A percentile compares a stretch with the other conserved stretches of the same genome.
These are phyloP conservation scores for Gandaritis pyraliata DNA, from an alignment of 2,888 invertebrate species.

Conservation along the genomic window DNA sequence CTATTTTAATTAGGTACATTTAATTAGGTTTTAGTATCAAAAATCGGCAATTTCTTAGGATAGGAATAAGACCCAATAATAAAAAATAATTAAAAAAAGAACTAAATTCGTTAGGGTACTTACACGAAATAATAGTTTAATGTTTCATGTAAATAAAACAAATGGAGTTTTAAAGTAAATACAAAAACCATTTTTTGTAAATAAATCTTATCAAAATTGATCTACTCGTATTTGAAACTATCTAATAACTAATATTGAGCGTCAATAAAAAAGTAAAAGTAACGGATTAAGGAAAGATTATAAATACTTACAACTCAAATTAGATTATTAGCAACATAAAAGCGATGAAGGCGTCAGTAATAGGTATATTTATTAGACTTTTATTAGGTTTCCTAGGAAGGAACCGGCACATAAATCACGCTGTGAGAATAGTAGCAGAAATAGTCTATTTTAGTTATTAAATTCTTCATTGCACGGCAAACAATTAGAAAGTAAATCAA, in stretches of 20 bases:
- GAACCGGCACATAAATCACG: conserved; percentile 33
- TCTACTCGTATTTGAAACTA: too few species aligned
- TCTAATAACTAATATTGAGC: neutral
- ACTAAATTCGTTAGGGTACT: too few species aligned
- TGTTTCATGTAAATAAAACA: too few species aligned
- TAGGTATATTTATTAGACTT: conserved; percentile 28
- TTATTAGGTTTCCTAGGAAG: conserved; percentile 32
- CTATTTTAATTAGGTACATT: too few species aligned
- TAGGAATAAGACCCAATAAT: too few species aligned
- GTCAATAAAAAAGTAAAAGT: conserved; percentile 20
- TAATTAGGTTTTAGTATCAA: too few species aligned
- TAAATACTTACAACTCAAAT: conserved; percentile 26
- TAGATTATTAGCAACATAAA: conserved; percentile 26
- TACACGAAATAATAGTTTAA: too few species aligned
- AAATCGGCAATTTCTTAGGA: too few species aligned
- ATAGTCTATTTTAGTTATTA: conserved; percentile 2
- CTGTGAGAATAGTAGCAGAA: conserved; percentile 15
- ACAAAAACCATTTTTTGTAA: too few species aligned
- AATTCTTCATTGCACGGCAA: conserved; percentile 17
- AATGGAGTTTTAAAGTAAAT: too few species aligned
- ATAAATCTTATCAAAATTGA: neutral
- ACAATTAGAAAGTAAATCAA: neutral
- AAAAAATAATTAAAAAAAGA: too few species aligned
- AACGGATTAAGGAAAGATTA: conserved; percentile 16
- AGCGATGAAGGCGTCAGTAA: conserved; percentile 22